Conservation (phyloP, 2,888 invertebrate genomes). For the Epinotia bilunana region DNA sequence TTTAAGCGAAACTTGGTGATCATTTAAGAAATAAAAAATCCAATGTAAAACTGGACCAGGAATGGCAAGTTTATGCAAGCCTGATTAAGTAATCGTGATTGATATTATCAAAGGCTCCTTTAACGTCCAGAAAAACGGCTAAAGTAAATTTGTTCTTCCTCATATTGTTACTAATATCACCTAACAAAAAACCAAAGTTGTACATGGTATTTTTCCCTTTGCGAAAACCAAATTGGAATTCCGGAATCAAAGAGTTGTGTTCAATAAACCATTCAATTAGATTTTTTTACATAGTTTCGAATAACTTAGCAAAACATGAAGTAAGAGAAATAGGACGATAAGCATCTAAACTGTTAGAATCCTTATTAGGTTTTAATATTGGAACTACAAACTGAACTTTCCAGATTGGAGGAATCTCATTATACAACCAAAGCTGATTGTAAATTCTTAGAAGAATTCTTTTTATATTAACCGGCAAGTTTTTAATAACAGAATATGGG, state of each 20-base stretch:
- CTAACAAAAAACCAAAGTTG: slow-evolving; percentile 8
- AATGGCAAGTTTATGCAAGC: not conserved
- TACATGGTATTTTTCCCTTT: slow-evolving; percentile 13
- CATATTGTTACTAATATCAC: slow-evolving; percentile 11
- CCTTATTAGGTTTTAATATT: slow-evolving; percentile 8
- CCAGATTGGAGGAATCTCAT: not conserved
- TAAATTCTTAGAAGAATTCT: slow-evolving; percentile 1
- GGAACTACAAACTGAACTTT: slow-evolving; percentile 10
- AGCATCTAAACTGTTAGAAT: slow-evolving; percentile 4
- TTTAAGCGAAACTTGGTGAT: not conserved
- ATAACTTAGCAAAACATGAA: slow-evolving; percentile 14
- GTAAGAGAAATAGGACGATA: slow-evolving; percentile 19
- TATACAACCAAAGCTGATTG: slow-evolving; percentile 11
- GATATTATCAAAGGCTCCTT: slow-evolving; percentile 15
- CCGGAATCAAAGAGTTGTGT: slow-evolving; percentile 3
- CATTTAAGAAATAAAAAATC: slow-evolving; percentile 5
- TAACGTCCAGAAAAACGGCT: slow-evolving; percentile 5
- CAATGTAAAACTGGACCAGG: not conserved
- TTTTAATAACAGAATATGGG: slow-evolving; percentile 3
- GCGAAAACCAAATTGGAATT: not conserved
- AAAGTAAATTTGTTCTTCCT: not conserved
- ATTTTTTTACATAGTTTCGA: slow-evolving; percentile 17
- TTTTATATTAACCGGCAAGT: not conserved
- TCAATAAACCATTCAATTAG: slow-evolving; percentile 14
- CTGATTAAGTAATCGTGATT: slow-evolving; percentile 2